Evolutionary conservation across 2,888 invertebrate species (phyloP), one percentile per base, ranked within the genome.

Genomic region (Drosophila neotestacea): DNA sequence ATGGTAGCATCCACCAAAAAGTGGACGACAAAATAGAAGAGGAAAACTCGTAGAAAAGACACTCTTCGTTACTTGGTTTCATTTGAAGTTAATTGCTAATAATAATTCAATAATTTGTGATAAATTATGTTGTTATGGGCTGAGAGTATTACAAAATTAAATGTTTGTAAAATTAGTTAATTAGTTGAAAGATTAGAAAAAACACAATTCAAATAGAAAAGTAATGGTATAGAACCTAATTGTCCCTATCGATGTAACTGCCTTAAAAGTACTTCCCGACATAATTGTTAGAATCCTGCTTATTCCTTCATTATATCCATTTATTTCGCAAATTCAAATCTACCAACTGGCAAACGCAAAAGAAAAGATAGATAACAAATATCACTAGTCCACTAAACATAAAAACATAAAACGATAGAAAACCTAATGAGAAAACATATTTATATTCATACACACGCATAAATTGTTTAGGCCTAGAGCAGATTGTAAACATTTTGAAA

Each of bases 371-470:
- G 2, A 7, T n/a, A 36, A 5, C 4, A 34, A 4, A 48, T 36
- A 16, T 36, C 77, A 77, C 66, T 80, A 73, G 80, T 60, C 80
- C 77, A 77, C 66, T 80, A 73, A 77, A 60, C 85, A 85, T 76
- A 71, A 81, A 81, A 81, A 52, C 30, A 50, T 50, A 32, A 41
- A 55, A 42, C 10, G 27, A n/a, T 34, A 30, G 22, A 58, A 50
- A 61, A 32, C 13, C 5, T 16, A 56, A 44, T 28, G 11, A 28
- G 32, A 52, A 70, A 41, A 41, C 16, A 50, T 39, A 54, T 44
- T 42, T 42, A 47, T 28, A 32, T 13, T 52, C 32, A 39, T n/a
- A 54, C n/a, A 9, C 13, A 58, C 28, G 50, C 36, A 34, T 13
- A 41, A 54, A 39, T 62, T 68, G 28, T 51, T 59, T 36, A 38